These are phyloP conservation scores for Spea bombifrons DNA, from an alignment of 2,113 vertebrate species.

Conservation along the genomic window DNA sequence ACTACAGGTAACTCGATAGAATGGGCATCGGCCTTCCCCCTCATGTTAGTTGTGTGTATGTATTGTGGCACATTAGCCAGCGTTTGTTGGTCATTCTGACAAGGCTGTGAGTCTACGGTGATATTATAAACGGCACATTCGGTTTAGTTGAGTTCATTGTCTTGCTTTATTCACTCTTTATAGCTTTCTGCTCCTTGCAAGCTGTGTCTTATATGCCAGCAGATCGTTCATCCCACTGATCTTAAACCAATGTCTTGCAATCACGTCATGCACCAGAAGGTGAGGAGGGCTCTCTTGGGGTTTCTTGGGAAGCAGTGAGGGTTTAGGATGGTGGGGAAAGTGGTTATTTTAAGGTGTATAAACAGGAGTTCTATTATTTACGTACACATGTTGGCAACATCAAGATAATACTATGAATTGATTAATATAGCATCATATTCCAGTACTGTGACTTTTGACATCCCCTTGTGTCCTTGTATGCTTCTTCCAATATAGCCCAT, in stretches of 20 bases:
- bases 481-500: neutral
- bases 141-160: neutral
- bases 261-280: slow-evolving; percentile 83
- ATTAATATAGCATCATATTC: neutral
- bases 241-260: slow-evolving; percentile 80
- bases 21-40: too few relatives aligned
- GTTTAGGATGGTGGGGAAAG: too few relatives aligned
- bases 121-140: too few relatives aligned
- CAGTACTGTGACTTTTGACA: neutral
- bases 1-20: slow-evolving; percentile 57
- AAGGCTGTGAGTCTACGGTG: too few relatives aligned
- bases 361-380: neutral
- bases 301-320: too few relatives aligned
- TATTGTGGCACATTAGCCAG: too few relatives aligned
- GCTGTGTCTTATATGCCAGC: slow-evolving; percentile 89
- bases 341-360: neutral
- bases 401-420: neutral
- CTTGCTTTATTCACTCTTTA: slow-evolving; percentile 11
- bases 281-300: slow-evolving; percentile 49
- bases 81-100: too few relatives aligned
- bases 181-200: slow-evolving; percentile 65
- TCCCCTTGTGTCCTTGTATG: neutral
- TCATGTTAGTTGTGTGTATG: too few relatives aligned
- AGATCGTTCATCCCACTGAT: slow-evolving; percentile 72
- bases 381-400: neutral